Conservation (phyloP, 2,113 vertebrate species). For the Plotosus lineatus region DNA sequence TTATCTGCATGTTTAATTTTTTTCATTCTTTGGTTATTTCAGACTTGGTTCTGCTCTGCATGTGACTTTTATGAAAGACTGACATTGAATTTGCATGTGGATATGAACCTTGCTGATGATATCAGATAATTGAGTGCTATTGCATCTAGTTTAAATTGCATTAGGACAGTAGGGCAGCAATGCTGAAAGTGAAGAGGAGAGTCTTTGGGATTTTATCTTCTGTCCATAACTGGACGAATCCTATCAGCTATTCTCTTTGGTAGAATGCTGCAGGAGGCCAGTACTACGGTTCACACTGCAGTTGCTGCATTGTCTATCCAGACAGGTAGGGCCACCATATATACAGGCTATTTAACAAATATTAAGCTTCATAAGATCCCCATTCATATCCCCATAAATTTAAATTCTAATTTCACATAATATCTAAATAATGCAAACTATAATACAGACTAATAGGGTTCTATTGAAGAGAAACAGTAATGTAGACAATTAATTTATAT, state of each 20-base stretch:
- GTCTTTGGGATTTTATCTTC: constrained; percentile 8
- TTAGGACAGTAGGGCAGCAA: constrained; percentile 21
- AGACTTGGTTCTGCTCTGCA: not conserved
- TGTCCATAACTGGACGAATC: constrained; percentile 3
- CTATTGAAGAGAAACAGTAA: not conserved
- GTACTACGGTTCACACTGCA: not conserved
- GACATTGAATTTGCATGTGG: constrained; percentile 5
- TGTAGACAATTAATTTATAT: not conserved
- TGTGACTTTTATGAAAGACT: constrained; percentile 16
- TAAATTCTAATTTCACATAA: not conserved
- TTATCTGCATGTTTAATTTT: not conserved
- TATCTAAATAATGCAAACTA: not conserved
- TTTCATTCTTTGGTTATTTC: constrained; percentile 15
- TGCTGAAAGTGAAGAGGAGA: not conserved
- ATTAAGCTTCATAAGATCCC: not conserved
- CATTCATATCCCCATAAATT: not conserved
- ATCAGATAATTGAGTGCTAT: constrained; percentile 35
- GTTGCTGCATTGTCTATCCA: not conserved
- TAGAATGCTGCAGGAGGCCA: constrained; percentile 1
- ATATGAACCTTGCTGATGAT: constrained; percentile 25
- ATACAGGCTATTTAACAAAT: not conserved
- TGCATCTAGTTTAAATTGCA: constrained; percentile 17
- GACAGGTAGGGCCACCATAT: not conserved
- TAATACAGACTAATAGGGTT: not conserved
- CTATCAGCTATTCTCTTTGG: constrained; percentile 8